Evolutionary conservation across 2,113 vertebrate genomes (phyloP), one percentile per base, ranked within the genome.

Genomic region (Pelusios castaneus): DNA sequence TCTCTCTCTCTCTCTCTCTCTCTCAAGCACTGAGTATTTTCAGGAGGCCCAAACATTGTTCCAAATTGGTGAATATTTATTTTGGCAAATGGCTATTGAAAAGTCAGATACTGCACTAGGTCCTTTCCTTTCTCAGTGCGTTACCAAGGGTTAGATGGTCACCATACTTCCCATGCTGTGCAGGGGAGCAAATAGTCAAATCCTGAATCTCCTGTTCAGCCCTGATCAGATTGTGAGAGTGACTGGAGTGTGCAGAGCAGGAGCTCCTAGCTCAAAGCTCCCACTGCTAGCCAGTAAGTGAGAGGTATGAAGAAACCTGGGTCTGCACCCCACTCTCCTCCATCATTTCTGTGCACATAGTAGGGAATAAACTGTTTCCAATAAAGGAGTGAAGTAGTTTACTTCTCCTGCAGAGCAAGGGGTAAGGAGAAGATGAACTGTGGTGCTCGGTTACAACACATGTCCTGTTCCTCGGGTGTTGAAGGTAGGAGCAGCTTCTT

Each of bases 61-160:
- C 67, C 43, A 51, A 84, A 43, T 41, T 75, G 19, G 6, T 43
- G 2, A 6, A 14, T 31, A 41, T 31, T 41, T 29, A 55, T 55
- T 55, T 29, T 25, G 22, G 24, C 10, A 14, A 73, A 29, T 45
- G 81, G 1, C 2, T 63, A 4, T 47, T 58, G 81, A 5, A 8
- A 55, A 54, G 2, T 54, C 76, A 60, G 13, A 43, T 52, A 63
- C 27, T 0, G 0, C 5, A 34, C 82, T 80, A 0, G 0, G 9
- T 45, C 41, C 73, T 76, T 76, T 45, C 73, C 6, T 41, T 76
- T 27, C 7, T 8, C 17, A 47, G 34, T 2, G 43, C 5, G 49
- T 12, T 0, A 0, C 55, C 17, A 56, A 55, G 34, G 78, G 51
- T 38, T 16, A 5, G 5, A 29, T 17, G n/a, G 1, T 10, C 29